Evolutionary conservation across 2,888 invertebrate genomes (phyloP).

Genomic region (Scelioninae gen. 1): DNA sequence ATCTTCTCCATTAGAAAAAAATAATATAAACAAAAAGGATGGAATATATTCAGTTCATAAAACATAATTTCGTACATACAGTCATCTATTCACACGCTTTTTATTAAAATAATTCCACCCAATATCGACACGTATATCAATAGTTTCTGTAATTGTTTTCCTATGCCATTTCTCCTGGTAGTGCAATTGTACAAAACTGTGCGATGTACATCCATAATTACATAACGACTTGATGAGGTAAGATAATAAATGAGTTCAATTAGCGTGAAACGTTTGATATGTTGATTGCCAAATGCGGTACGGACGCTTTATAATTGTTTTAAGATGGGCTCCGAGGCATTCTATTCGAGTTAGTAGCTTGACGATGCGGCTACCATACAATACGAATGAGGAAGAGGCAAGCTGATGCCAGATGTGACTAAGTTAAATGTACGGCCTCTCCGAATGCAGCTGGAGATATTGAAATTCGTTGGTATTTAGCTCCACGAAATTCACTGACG

Average conservation of each 20-base stretch:
- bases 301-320: slow-evolving; percentile 63
- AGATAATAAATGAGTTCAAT: slow-evolving; percentile 66
- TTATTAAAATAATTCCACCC: slow-evolving; percentile 15
- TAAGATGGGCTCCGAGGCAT: slow-evolving; percentile 63
- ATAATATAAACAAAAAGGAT: too few species aligned
- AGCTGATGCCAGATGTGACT: slow-evolving; percentile 68
- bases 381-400: slow-evolving; percentile 51
- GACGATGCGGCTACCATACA: slow-evolving; percentile 61
- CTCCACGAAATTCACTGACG: slow-evolving; percentile 58
- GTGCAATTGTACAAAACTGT: slow-evolving; percentile 33
- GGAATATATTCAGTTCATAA: too few species aligned
- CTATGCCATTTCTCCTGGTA: background rate
- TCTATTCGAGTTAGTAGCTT: slow-evolving; percentile 67
- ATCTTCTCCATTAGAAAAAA: too few species aligned
- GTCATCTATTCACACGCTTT: background rate
- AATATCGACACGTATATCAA: slow-evolving; percentile 18
- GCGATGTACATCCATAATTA: slow-evolving; percentile 43
- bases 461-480: slow-evolving; percentile 71
- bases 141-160: slow-evolving; percentile 27
- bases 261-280: slow-evolving; percentile 66
- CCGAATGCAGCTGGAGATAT: slow-evolving; percentile 68
- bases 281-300: slow-evolving; percentile 65
- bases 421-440: slow-evolving; percentile 65
- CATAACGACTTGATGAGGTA: slow-evolving; percentile 58
- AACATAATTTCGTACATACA: background rate